A percentile compares a stretch with the other conserved stretches of the same genome.
Evolutionary conservation across 1,140 invertebrate genomes (phyloP).

Genomic region (Temnothorax longispinosus): DNA sequence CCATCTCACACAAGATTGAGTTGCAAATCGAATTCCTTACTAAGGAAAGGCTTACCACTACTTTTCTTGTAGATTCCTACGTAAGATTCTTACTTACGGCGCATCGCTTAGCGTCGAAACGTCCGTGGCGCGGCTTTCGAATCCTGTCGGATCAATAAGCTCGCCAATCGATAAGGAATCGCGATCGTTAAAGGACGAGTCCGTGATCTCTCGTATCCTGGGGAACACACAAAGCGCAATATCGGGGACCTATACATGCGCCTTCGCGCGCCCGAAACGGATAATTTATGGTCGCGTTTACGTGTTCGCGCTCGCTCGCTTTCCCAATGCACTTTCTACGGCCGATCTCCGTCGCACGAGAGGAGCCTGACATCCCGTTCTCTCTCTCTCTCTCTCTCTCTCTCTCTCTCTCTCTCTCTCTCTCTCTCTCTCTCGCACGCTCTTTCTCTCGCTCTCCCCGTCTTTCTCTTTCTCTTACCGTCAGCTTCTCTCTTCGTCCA

Average conservation of each 20-base stretch:
- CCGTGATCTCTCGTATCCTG: conserved; percentile 47
- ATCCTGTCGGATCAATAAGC: conserved; percentile 38
- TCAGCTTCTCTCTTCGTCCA: conserved; percentile 41
- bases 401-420: neutral
- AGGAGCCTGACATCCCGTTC: conserved; percentile 45
- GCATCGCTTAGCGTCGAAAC: neutral
- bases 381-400: conserved; percentile 35
- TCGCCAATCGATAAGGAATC: conserved; percentile 37
- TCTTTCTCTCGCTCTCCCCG: conserved; percentile 24
- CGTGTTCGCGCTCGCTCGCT: conserved; percentile 74
- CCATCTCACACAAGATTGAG: neutral
- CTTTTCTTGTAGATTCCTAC: neutral
- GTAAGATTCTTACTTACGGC: neutral
- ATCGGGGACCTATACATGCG: conserved; percentile 49
- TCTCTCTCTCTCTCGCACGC: neutral
- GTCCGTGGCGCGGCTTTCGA: conserved; percentile 19
- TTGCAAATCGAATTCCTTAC: neutral
- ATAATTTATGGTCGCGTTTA: conserved; percentile 79
- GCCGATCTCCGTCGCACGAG: conserved; percentile 60
- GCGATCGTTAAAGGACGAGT: conserved; percentile 63
- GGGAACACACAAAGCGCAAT: conserved; percentile 52
- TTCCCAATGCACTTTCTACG: conserved; percentile 76
- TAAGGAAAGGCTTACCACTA: neutral
- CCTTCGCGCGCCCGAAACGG: conserved; percentile 56
- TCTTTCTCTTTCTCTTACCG: conserved; percentile 40